These are phyloP conservation scores for Subanguina moxae DNA, from an alignment of 1,140 invertebrate species.

Conservation along the genomic window DNA sequence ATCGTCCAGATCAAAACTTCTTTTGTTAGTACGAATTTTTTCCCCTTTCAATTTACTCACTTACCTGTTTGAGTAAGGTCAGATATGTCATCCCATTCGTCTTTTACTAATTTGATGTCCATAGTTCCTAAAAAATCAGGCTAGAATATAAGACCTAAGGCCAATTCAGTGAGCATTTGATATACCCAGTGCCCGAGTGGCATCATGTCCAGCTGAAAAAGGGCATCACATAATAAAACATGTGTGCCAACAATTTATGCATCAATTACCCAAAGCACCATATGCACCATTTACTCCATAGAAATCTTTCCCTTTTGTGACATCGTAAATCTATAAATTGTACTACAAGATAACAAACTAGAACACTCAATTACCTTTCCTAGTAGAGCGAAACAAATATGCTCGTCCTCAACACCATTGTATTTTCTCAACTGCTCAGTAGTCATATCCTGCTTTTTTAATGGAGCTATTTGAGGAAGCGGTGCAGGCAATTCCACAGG, in stretches of 20 bases:
- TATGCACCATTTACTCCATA: constrained; percentile 44
- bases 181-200: constrained; percentile 32
- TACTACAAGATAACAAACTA: constrained; percentile 12
- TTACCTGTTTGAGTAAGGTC: neutral
- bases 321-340: constrained; percentile 46
- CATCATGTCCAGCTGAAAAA: constrained; percentile 43
- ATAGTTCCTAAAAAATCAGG: constrained; percentile 16
- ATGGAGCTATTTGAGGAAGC: neutral
- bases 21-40: no score
- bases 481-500: constrained; percentile 9
- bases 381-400: constrained; percentile 37
- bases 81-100: constrained; percentile 40
- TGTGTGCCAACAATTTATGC: neutral
- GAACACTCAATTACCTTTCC: constrained; percentile 35
- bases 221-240: neutral
- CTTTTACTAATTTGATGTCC: constrained; percentile 37
- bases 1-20: constrained; percentile 34
- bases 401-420: constrained; percentile 43
- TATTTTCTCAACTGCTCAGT: constrained; percentile 40
- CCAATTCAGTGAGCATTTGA: no score
- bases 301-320: constrained; percentile 43
- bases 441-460: constrained; percentile 46
- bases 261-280: constrained; percentile 3
- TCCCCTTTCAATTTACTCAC: neutral
- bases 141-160: no score